Conservation (phyloP, 2,797 vertebrate genomes). For the Coluber constrictor region DNA sequence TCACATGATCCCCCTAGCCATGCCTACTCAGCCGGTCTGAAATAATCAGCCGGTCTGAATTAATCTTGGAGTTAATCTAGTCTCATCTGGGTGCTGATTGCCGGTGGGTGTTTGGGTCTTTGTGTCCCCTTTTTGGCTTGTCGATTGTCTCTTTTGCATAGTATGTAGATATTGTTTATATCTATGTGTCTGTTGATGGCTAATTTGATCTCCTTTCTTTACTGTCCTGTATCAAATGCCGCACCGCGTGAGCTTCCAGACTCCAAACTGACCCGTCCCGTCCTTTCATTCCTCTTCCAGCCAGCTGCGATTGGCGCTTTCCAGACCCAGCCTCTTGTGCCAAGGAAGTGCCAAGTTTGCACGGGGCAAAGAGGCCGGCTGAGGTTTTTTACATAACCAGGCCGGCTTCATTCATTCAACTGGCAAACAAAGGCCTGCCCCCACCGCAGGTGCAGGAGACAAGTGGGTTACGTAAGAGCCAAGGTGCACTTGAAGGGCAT, state of each 20-base stretch:
- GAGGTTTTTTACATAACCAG: conserved; percentile 13
- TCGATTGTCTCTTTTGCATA: background rate
- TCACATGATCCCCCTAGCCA: no score
- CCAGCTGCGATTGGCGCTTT: background rate
- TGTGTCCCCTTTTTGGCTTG: no score
- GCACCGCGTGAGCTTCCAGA: background rate
- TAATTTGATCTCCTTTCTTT: background rate
- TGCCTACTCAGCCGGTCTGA: no score
- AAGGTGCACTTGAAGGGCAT: background rate
- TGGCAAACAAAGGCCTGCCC: background rate
- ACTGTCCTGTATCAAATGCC: background rate
- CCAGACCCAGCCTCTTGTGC: no score
- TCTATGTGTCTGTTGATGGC: background rate
- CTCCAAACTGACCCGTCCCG: background rate
- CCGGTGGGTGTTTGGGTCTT: no score
- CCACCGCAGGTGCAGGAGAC: background rate
- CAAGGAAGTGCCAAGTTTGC: background rate
- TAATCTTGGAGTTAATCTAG: no score
- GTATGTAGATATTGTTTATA: background rate
- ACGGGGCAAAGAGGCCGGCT: background rate
- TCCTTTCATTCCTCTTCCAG: no score
- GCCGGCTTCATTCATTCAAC: background rate
- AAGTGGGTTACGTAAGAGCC: background rate
- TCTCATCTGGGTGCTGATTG: no score
- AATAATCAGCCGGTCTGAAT: no score